Base-by-base conservation (phyloP, 1,140 invertebrate genomes). In the Maconellicoccus hirsutus region DNA sequence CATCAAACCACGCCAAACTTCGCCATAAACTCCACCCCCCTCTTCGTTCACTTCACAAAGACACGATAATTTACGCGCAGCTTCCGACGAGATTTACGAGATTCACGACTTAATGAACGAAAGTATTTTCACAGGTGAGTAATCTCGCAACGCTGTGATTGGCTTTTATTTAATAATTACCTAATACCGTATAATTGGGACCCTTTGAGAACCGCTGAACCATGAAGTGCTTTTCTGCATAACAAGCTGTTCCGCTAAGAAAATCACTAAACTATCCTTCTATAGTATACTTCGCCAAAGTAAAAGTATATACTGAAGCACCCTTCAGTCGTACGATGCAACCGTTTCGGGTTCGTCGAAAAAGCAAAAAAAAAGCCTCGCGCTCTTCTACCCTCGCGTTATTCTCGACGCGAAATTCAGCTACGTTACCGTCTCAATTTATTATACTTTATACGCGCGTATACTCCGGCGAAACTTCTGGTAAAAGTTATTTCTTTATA, bases 121-220 rank as follows among this genome's bases (percentile, higher is more conserved):
- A 66, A 66, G 61, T 25, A 66, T 66, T 66, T 66, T 66, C 61
- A 66, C 61, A 66, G 61, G 21, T 66, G 61, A 66, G 61, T 66
- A 66, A 66, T 66, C 61, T 66, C 61, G 19, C 52, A 19, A 25
- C 61, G 61, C 25, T 66, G 22, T 25, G 61, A 66, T 66, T 66
- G 61, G 61, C 61, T 66, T 66, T 66, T 66, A 66, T 66, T 66
- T 66, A 66, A 66, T 66, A 66, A 66, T 66, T 66, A 66, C 61
- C 61, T 66, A 66, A 66, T 66, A 66, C 61, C 22, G 25, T 66
- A 66, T 66, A 66, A 66, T 66, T 66, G 61, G 25, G 61, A 66
- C 61, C 61, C 61, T 66, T 66, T 66, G 61, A 66, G 61, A 23
- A 26, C 22, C 61, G 61, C 61, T 66, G 19, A 66, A 66, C 61